Evolutionary conservation across 2,113 vertebrate genomes (phyloP).

Genomic region (Poicephalus gulielmi): DNA sequence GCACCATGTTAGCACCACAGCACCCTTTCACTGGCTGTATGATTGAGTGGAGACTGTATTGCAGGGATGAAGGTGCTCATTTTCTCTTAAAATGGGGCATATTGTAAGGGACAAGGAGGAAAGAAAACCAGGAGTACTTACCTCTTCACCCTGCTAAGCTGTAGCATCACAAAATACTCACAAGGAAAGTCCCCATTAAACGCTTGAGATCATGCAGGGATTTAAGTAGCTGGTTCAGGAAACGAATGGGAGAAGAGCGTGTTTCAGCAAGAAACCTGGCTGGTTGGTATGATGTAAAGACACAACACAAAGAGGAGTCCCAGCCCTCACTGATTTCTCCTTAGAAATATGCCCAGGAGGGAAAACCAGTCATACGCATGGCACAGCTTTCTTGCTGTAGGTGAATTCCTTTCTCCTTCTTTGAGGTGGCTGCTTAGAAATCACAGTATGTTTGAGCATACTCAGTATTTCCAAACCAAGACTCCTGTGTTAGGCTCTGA

Average conservation of each 20-base stretch:
- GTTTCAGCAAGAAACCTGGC: background rate
- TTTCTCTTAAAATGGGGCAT: background rate
- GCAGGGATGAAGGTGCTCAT: background rate
- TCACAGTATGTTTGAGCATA: rapidly evolving
- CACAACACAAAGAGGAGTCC: background rate
- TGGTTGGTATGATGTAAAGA: background rate
- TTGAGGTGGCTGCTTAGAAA: background rate
- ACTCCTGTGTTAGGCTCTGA: background rate
- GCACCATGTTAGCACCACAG: background rate
- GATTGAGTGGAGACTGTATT: background rate
- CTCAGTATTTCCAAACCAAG: background rate
- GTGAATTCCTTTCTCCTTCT: background rate
- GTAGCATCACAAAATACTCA: background rate
- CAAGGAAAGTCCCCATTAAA: background rate
- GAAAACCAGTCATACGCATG: background rate
- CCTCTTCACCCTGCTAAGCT: background rate
- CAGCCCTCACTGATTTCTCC: background rate
- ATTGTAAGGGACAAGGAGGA: background rate
- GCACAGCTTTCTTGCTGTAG: background rate
- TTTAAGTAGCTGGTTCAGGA: background rate
- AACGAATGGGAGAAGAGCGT: background rate
- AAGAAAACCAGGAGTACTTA: background rate
- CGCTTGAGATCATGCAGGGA: background rate
- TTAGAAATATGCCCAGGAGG: background rate
- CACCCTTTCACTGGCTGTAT: background rate